phyloP scores from a whole-genome alignment of 2,113 vertebrate species.

The Tetrao urogallus region DNA sequence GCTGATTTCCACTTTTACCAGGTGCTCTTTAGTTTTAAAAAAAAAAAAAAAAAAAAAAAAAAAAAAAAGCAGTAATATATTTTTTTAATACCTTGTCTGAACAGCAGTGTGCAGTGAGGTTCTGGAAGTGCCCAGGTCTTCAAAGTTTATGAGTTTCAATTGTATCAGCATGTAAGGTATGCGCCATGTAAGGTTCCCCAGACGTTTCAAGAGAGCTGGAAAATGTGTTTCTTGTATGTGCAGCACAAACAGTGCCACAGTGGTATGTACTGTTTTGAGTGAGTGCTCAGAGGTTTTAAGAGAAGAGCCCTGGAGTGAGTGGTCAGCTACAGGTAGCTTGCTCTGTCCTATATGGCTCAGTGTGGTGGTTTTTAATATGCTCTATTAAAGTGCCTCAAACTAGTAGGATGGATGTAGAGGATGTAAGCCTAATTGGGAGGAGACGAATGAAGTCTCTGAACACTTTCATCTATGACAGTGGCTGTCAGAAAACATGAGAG shows the following conservation, averaged over 20 bases:
- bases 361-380: background rate
- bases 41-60: too few species aligned
- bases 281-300: background rate
- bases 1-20: background rate
- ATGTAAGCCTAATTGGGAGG: background rate
- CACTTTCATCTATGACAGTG: slow-evolving; percentile 42
- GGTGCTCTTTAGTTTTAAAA: background rate
- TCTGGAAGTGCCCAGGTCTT: background rate
- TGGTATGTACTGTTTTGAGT: background rate
- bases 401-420: background rate
- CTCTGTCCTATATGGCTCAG: background rate
- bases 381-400: background rate
- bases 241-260: background rate
- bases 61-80: background rate
- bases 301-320: background rate
- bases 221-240: background rate
- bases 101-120: background rate
- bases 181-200: background rate
- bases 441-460: slow-evolving; percentile 6
- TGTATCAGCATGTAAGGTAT: background rate
- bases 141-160: background rate
- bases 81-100: background rate
- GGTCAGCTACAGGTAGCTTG: background rate
- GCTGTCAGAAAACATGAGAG: slow-evolving; percentile 60
- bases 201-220: background rate